phyloP scores from a whole-genome alignment of 2,797 vertebrate genomes.

The Chanos chanos region DNA sequence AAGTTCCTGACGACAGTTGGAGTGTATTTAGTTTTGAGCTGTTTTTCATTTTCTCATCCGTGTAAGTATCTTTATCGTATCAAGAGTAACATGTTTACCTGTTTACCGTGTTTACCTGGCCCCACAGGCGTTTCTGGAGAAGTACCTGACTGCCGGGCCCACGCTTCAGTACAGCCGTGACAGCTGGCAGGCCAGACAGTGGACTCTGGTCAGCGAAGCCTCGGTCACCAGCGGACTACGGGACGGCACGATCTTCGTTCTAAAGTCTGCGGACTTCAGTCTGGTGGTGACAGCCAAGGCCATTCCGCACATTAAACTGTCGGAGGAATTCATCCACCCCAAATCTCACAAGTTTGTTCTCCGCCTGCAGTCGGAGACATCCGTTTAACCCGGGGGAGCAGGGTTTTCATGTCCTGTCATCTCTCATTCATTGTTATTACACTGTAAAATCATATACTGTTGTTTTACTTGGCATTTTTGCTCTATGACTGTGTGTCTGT shows the following conservation, averaged over 20 bases:
- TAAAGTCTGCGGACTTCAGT: slow-evolving; percentile 90
- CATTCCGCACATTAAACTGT: slow-evolving; percentile 89
- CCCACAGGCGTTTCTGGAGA: slow-evolving; percentile 96
- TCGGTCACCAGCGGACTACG: slow-evolving; percentile 85
- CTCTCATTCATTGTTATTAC: slow-evolving; percentile 56
- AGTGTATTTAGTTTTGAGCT: too few species aligned
- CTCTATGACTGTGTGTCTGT: slow-evolving; percentile 28
- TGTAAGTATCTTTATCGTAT: too few species aligned
- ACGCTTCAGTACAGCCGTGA: slow-evolving; percentile 89
- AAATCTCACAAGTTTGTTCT: slow-evolving; percentile 95
- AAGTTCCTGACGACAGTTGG: too few species aligned
- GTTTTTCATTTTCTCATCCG: too few species aligned
- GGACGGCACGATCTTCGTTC: slow-evolving; percentile 82
- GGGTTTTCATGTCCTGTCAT: not conserved
- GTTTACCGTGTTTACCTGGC: too few species aligned
- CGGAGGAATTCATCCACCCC: slow-evolving; percentile 90
- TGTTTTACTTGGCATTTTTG: slow-evolving; percentile 33
- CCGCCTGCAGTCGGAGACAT: slow-evolving; percentile 92
- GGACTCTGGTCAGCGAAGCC: slow-evolving; percentile 92
- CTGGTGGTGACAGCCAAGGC: slow-evolving; percentile 86
- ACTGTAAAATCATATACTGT: slow-evolving; percentile 35
- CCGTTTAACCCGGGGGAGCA: slow-evolving; percentile 69
- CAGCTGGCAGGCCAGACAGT: slow-evolving; percentile 88
- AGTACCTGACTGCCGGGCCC: slow-evolving; percentile 86
- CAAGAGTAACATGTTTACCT: too few species aligned